Evolutionary conservation across 2,797 vertebrate genomes (phyloP).

Genomic region (Lacerta bilineata): DNA sequence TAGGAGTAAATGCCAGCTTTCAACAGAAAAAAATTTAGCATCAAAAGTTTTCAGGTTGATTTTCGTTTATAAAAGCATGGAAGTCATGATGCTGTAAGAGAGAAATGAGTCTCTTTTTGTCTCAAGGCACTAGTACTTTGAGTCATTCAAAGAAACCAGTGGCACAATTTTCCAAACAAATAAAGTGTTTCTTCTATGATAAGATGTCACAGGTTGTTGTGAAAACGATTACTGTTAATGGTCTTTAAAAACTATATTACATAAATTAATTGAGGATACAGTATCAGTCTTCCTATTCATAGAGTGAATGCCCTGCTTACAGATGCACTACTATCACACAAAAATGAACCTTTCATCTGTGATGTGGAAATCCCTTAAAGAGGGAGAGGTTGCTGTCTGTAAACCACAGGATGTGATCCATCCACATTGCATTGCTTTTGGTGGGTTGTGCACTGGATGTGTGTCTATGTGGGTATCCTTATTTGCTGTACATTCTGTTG

Average conservation of each 20-base stretch:
- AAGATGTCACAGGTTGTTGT: background rate
- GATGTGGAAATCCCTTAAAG: no score
- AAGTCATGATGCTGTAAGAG: background rate
- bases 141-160: background rate
- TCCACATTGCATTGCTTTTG: no score
- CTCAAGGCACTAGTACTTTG: background rate
- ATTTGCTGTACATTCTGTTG: no score
- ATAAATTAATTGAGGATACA: background rate
- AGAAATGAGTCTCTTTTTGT: background rate
- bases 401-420: no score
- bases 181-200: background rate
- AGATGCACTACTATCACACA: background rate
- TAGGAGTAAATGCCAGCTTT: background rate
- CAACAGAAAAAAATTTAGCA: background rate
- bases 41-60: background rate
- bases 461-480: no score
- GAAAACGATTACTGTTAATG: background rate
- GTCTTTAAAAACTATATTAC: background rate
- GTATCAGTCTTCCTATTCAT: background rate
- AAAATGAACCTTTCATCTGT: no score
- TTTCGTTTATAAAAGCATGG: background rate
- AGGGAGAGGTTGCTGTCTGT: no score
- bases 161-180: no score
- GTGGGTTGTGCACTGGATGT: no score
- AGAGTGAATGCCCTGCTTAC: no score